Evolutionary conservation across 1,140 invertebrate species (phyloP), one percentile per base, ranked within the genome.

Genomic region (Tetramorium alpestre): DNA sequence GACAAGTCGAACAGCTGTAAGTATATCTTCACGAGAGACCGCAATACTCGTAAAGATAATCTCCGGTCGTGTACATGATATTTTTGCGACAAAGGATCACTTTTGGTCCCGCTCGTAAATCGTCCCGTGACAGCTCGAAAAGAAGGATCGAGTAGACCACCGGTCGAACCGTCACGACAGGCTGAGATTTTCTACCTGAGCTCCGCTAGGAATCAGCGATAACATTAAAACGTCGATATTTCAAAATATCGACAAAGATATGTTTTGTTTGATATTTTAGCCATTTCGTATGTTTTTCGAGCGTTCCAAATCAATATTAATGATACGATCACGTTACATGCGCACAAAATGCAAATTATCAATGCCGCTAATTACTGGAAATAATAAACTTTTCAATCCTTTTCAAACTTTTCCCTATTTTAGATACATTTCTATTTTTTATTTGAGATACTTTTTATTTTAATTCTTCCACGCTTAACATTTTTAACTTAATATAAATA

Each of bases 1-100:
- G 70, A 86, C 73, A 67, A 86, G 44, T 49, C 75, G 62, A 80
- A 78, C 73, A 69, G 69, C 69, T 84, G 80, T 84, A 84, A 73
- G 80, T 84, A 73, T 84, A 73, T 44, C 70, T 84, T 11, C 54
- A 13, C 54, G 22, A 72, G 18, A 28, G n/a, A 4, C 38, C 38
- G 51, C 25, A 41, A 18, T 8, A 47, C 54, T 84, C 44, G 28
- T 84, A 73, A 62, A 84, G 54, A 60, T 73, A 73, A 73, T 73
- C 67, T 60, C 64, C 13, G 13, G 13, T 28, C 28, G 54, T 47
- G 41, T 47, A 33, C 28, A 44, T 47, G 38, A 82, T 60, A 84
- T 73, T 84, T 84, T 73, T 38, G 51, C 69, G n/a, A 73, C 41
- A 33, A 60, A 49, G 47, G 49, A 18, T 13, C 64, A 33, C 7